Percentiles rank a stretch among this genome's conserved stretches.
Conservation (phyloP, 2,888 invertebrate genomes). For the Agonopterix subpropinquella region DNA sequence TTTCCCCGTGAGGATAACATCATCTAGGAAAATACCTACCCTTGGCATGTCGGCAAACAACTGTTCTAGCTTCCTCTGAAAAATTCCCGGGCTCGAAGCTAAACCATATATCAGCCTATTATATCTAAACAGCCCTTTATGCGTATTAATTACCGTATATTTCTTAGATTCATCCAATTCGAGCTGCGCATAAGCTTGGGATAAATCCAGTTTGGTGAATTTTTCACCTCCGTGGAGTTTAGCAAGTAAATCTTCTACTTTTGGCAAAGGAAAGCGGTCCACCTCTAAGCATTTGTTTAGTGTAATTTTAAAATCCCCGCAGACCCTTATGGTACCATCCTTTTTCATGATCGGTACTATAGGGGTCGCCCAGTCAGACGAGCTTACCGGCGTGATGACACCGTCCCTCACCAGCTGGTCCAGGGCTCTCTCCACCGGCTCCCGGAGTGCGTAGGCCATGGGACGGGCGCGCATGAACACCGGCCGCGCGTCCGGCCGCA, state of each 20-base stretch:
- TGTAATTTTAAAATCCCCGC: too few relatives aligned
- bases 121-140: conserved; percentile 2
- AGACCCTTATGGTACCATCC: too few relatives aligned
- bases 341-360: too few relatives aligned
- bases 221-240: neutral
- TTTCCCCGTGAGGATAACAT: conserved; percentile 10
- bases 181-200: neutral
- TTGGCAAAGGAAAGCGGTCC: conserved; percentile 10
- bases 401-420: too few relatives aligned
- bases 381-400: too few relatives aligned
- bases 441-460: too few relatives aligned
- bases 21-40: conserved; percentile 16
- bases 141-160: conserved; percentile 16
- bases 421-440: too few relatives aligned
- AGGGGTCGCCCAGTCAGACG: too few relatives aligned
- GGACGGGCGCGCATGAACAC: too few relatives aligned
- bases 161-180: conserved; percentile 4
- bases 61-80: conserved; percentile 7
- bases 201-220: too few relatives aligned
- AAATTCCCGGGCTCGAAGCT: too few relatives aligned
- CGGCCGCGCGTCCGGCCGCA: too few relatives aligned
- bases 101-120: conserved; percentile 7
- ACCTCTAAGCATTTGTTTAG: conserved; percentile 8
- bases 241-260: conserved; percentile 2
- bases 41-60: conserved; percentile 7